These are phyloP conservation scores for Zygogramma bicolorata DNA, from an alignment of 2,888 invertebrate species.

Conservation along the genomic window DNA sequence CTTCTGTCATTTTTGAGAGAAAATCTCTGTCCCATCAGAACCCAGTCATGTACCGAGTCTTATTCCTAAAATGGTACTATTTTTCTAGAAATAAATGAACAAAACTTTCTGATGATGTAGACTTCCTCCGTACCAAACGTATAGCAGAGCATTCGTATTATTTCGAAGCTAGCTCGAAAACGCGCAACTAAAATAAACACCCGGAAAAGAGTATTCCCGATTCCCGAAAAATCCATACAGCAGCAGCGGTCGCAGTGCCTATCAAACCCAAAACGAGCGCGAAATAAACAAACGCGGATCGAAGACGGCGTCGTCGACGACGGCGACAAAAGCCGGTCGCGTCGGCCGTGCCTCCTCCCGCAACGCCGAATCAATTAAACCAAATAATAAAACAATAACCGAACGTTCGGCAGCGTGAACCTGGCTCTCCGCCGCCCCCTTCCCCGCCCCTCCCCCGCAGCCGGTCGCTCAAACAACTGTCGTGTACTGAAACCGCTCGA, in stretches of 20 bases:
- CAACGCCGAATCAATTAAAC: conserved; percentile 52
- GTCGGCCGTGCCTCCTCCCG: conserved; percentile 10
- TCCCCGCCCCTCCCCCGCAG: conserved; percentile 44
- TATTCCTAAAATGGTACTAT: too few relatives aligned
- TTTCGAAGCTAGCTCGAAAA: too few relatives aligned
- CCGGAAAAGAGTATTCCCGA: background rate
- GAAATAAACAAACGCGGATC: conserved; percentile 11
- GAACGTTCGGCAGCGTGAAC: conserved; percentile 62
- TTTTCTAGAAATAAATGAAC: too few relatives aligned
- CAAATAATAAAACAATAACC: conserved; percentile 59
- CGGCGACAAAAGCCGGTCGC: background rate
- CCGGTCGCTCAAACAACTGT: conserved; percentile 63
- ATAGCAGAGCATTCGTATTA: too few relatives aligned
- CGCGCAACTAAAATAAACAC: too few relatives aligned
- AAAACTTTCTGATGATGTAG: too few relatives aligned
- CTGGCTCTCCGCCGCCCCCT: conserved; percentile 54
- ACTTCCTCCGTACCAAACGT: too few relatives aligned
- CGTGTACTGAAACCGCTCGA: conserved; percentile 60
- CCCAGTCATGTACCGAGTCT: too few relatives aligned
- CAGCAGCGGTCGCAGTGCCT: background rate
- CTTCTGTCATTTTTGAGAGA: too few relatives aligned
- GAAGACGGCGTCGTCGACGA: background rate
- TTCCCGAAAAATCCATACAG: background rate
- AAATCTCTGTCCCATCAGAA: too few relatives aligned
- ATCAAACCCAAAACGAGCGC: background rate